phyloP scores from a whole-genome alignment of 2,113 vertebrate species.

The Machaerirhynchus nigripectus region DNA sequence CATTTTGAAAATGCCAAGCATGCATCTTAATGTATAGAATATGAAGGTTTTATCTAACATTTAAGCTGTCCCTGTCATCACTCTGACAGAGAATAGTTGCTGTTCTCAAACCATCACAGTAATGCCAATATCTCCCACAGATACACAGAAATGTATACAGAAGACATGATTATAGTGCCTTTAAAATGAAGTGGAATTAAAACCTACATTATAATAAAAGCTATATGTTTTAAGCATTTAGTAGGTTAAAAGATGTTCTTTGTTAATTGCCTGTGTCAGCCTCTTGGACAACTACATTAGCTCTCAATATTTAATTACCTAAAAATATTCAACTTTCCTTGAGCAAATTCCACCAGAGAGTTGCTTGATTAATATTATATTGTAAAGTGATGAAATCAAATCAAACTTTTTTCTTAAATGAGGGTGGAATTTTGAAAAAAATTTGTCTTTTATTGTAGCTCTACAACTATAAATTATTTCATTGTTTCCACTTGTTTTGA shows the following conservation, averaged over 20 bases:
- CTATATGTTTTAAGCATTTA: background rate
- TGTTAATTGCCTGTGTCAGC: background rate
- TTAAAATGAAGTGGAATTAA: background rate
- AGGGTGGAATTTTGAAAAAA: background rate
- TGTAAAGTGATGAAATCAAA: background rate
- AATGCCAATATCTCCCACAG: background rate
- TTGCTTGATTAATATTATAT: background rate
- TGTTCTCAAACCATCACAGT: background rate
- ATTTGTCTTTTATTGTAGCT: accelerated
- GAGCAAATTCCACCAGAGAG: background rate
- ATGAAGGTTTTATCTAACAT: background rate
- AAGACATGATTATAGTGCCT: background rate
- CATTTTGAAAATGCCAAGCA: background rate
- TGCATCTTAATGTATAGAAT: background rate
- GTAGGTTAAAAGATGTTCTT: background rate
- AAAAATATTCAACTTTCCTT: background rate
- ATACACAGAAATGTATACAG: background rate
- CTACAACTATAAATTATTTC: background rate
- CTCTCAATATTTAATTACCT: background rate
- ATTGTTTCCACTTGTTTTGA: background rate
- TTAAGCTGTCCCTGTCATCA: background rate
- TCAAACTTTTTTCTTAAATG: background rate
- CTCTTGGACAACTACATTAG: background rate
- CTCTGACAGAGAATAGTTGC: background rate
- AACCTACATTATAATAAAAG: background rate